Conservation (phyloP, 2,113 vertebrate species). For the Muntiacus muntjak region DNA sequence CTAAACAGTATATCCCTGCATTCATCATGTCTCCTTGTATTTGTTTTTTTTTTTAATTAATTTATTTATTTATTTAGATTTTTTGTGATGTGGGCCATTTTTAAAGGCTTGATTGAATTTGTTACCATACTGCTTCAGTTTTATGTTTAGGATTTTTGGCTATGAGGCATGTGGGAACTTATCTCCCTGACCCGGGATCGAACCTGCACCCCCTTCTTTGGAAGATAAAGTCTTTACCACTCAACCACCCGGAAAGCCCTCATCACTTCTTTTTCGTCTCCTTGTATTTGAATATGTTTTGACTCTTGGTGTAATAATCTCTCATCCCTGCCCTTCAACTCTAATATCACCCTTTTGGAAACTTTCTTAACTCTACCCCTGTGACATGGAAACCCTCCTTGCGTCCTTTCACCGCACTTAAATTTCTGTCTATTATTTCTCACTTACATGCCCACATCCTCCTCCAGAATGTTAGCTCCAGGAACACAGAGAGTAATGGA, state of each 20-base stretch:
- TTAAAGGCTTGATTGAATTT: not conserved
- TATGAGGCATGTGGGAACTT: not conserved
- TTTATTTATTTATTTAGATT: not conserved
- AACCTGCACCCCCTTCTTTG: not conserved
- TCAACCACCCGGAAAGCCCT: not conserved
- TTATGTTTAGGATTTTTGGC: not conserved
- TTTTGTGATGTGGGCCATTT: not conserved
- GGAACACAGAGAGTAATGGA: not conserved
- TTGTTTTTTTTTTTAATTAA: too few relatives aligned
- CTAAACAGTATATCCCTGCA: not conserved
- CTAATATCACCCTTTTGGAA: not conserved
- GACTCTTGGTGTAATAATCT: not conserved
- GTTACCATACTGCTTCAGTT: not conserved
- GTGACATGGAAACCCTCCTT: not conserved
- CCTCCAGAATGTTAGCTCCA: not conserved
- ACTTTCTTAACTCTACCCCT: not conserved
- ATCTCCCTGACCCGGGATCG: rapidly evolving
- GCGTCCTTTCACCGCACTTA: not conserved
- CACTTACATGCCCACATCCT: not conserved
- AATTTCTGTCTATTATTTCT: not conserved
- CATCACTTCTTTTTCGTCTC: not conserved
- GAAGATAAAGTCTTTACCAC: not conserved
- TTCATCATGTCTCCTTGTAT: not conserved
- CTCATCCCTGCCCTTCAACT: not conserved
- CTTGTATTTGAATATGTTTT: not conserved